These are phyloP conservation scores for Antheraea mylitta DNA, from an alignment of 1,140 invertebrate genomes.

Conservation along the genomic window DNA sequence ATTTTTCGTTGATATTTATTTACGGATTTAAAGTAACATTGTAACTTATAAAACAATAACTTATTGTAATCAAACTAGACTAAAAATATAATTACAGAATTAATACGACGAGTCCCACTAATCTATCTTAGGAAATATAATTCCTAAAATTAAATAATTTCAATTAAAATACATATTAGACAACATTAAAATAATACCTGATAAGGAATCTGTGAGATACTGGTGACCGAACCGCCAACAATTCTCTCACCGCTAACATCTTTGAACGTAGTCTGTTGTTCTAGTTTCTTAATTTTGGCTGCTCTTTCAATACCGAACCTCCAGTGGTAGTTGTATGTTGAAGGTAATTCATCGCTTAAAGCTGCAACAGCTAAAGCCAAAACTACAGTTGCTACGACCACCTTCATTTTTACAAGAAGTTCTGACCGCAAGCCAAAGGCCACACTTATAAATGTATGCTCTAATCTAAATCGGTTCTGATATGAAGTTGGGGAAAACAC, in stretches of 20 bases:
- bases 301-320: background rate
- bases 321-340: background rate
- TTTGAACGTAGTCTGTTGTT: background rate
- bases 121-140: too few species aligned
- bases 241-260: constrained; percentile 17
- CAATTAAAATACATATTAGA: background rate
- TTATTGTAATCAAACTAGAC: too few species aligned
- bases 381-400: background rate
- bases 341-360: background rate
- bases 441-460: background rate
- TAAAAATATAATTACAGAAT: too few species aligned
- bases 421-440: background rate
- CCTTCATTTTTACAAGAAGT: background rate
- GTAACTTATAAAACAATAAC: too few species aligned
- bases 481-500: background rate
- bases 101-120: too few species aligned
- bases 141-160: background rate
- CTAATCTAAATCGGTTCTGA: background rate
- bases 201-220: constrained; percentile 23
- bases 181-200: constrained; percentile 26
- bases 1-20: too few species aligned
- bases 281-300: background rate
- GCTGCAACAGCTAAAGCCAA: background rate
- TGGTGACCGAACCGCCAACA: constrained; percentile 28
- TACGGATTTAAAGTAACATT: too few species aligned